These are phyloP conservation scores for Anser brachyrhynchus DNA, from an alignment of 2,113 vertebrate species.

Conservation along the genomic window DNA sequence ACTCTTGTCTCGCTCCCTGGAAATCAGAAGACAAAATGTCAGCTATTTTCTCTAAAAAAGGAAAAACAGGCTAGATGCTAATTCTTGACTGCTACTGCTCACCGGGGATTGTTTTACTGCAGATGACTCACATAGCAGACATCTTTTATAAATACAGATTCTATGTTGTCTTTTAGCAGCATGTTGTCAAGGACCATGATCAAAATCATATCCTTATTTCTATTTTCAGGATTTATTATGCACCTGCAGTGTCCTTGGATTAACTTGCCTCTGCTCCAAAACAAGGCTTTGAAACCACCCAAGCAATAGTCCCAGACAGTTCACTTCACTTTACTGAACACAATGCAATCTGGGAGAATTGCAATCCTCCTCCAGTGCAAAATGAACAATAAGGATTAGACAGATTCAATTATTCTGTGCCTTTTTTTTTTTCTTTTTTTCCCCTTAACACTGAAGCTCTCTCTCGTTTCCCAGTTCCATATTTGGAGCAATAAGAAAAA, in stretches of 20 bases:
- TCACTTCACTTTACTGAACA: neutral
- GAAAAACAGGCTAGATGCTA: neutral
- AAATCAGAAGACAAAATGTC: constrained; percentile 16
- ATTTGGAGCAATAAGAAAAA: neutral
- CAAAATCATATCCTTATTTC: neutral
- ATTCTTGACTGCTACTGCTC: neutral
- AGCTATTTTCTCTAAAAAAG: neutral
- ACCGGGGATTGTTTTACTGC: neutral
- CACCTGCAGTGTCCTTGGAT: neutral
- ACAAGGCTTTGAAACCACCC: neutral
- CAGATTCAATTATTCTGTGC: neutral
- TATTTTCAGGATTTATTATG: neutral
- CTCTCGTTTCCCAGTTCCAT: neutral
- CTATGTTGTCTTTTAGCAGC: neutral
- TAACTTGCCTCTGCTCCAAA: neutral
- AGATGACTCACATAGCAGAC: neutral
- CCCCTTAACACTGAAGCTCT: neutral
- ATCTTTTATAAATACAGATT: neutral
- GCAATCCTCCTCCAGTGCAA: neutral
- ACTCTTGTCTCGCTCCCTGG: neutral
- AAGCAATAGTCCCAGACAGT: neutral
- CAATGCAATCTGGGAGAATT: neutral
- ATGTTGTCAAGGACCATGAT: neutral
- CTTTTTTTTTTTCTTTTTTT: neutral
- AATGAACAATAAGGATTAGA: neutral